Base-by-base conservation (phyloP, 2,113 vertebrate genomes). In the Rutilus rutilus region DNA sequence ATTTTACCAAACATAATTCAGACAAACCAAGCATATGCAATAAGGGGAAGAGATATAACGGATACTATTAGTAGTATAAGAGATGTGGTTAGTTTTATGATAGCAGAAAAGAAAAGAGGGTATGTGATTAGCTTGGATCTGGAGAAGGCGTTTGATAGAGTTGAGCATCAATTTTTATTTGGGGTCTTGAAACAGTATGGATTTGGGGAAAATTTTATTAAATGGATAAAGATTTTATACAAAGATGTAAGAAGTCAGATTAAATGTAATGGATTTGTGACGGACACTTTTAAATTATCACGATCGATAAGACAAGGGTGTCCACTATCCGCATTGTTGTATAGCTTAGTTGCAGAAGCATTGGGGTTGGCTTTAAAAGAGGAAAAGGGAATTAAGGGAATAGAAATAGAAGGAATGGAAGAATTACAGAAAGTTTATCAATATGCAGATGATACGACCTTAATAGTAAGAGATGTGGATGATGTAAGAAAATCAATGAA, bases 51-150 rank as follows among this genome's bases (percentile, higher is more conserved):
- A 2, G 64, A 67, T 19, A 67, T 67, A 2, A 67, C 64, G 6
- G 30, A 67, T 67, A 36, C 64, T 33, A 36, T 67, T 33, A 67
- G 64, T 33, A 67, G 64, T 36, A 67, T 67, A 67, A 67, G 64
- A 17, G 64, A 50, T 50, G 47, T 9, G 47, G 47, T 50, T 14
- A 50, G 47, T 14, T 50, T 50, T 14, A 14, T 50, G 47, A 50
- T 50, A 4, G 12, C 12, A 14, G 47, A 50, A 50, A 50, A 50
- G 45, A 15, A 42, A 42, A 42, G 39, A 6, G 6, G 39, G 2
- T 42, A 42, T 42, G 39, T 42, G 39, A 42, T 42, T 42, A 52
- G 50, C 14, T 17, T 52, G 50, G 14, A 52, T 52, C 50, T 52
- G 14, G 14, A 52, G 50, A 50, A 33, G 12, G 47, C 47, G 1